A percentile compares a stretch with the other conserved stretches of the same genome.
phyloP scores from a whole-genome alignment of 2,888 invertebrate genomes.

The Cinara cedri region DNA sequence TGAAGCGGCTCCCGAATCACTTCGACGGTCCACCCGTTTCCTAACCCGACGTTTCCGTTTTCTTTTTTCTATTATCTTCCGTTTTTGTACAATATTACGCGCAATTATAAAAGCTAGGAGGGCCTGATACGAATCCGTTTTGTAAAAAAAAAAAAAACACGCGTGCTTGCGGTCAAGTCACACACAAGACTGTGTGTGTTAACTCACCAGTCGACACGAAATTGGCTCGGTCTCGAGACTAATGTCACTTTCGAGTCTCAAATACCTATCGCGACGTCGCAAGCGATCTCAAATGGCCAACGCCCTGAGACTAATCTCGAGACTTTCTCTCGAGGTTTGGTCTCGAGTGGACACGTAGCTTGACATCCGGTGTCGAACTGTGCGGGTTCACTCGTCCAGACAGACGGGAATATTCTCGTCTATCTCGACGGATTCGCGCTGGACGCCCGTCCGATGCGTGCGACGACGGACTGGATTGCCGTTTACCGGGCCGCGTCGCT shows the following conservation, averaged over 20 bases:
- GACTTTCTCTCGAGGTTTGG: neutral
- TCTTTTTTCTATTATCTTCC: conserved; percentile 6
- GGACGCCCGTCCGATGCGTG: too few relatives aligned
- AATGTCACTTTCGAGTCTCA: neutral
- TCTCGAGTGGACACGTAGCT: neutral
- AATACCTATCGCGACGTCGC: neutral
- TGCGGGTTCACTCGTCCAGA: too few relatives aligned
- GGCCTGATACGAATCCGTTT: conserved; percentile 7
- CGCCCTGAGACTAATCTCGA: neutral
- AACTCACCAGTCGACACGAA: conserved; percentile 8
- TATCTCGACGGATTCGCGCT: too few relatives aligned
- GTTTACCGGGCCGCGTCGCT: too few relatives aligned
- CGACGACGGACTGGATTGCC: too few relatives aligned
- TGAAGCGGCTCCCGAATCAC: conserved; percentile 30
- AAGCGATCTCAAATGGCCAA: conserved; percentile 6
- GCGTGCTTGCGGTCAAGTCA: neutral
- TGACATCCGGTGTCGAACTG: too few relatives aligned
- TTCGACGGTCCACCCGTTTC: conserved; percentile 25
- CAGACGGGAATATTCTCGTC: too few relatives aligned
- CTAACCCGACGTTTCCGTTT: conserved; percentile 19
- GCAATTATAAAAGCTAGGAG: conserved; percentile 13
- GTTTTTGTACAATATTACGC: conserved; percentile 3
- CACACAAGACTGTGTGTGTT: conserved; percentile 7
- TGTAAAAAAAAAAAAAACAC: conserved; percentile 3
- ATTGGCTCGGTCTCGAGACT: conserved; percentile 24